Conservation (phyloP, 2,797 vertebrate species). For the Platalea minor region DNA sequence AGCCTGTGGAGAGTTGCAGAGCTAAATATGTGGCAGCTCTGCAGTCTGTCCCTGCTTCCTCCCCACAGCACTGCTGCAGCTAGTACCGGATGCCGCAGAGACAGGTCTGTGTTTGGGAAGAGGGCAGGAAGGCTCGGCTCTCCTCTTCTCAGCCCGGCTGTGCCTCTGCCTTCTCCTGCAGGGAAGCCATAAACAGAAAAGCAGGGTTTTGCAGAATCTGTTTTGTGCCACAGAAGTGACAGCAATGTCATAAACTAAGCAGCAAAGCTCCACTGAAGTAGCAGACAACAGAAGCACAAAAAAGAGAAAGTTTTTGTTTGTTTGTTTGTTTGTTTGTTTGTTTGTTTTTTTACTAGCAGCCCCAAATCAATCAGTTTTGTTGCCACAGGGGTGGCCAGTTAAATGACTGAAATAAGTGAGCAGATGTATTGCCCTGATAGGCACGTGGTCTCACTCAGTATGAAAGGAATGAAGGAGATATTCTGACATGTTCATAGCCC, state of each 20-base stretch:
- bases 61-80: background rate
- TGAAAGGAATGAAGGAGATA: background rate
- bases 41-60: background rate
- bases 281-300: background rate
- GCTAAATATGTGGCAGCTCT: background rate
- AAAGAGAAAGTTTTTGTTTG: background rate
- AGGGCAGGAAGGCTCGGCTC: background rate
- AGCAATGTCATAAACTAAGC: background rate
- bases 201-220: background rate
- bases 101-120: background rate
- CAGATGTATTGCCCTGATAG: background rate
- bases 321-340: no score
- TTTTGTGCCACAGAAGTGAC: background rate
- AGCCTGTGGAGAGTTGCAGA: background rate
- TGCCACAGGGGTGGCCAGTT: background rate
- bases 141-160: accelerated
- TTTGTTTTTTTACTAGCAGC: background rate
- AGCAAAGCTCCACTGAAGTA: background rate
- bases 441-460: background rate
- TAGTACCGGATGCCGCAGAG: background rate
- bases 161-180: background rate
- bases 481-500: background rate
- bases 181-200: background rate
- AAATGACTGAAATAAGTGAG: background rate
- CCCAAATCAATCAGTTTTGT: background rate